A percentile compares a stretch with the other conserved stretches of the same genome.
Conservation (phyloP, 2,113 vertebrate species). For the Channa maculata region DNA sequence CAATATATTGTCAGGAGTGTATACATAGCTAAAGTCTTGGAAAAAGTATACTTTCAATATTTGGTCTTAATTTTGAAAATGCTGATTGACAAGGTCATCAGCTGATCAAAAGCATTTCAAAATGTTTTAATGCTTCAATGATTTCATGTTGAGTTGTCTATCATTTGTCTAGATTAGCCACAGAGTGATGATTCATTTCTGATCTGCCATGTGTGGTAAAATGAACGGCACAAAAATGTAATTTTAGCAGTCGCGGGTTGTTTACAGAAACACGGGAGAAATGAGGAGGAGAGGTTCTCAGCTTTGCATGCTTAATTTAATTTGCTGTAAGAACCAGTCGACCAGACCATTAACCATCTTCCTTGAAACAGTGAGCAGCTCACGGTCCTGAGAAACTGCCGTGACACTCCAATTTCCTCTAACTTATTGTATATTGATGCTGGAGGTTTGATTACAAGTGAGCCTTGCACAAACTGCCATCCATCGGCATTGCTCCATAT, state of each 20-base stretch:
- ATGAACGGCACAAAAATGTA: constrained; percentile 24
- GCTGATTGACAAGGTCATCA: background rate
- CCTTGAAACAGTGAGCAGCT: constrained; percentile 3
- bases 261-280: constrained; percentile 26
- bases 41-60: no score
- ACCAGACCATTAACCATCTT: constrained; percentile 32
- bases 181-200: constrained; percentile 5
- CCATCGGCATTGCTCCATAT: constrained; percentile 69
- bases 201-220: constrained; percentile 27
- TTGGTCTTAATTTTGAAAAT: background rate
- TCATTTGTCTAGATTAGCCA: background rate
- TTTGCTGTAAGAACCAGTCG: constrained; percentile 33
- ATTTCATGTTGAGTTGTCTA: background rate
- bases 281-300: constrained; percentile 5
- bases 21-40: no score
- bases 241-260: constrained; percentile 30
- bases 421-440: constrained; percentile 60
- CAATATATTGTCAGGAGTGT: no score
- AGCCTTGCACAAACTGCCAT: constrained; percentile 53
- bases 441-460: constrained; percentile 66
- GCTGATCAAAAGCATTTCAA: constrained; percentile 7
- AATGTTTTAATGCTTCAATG: background rate
- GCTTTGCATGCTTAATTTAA: constrained; percentile 50
- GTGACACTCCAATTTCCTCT: constrained; percentile 60
- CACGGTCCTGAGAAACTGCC: constrained; percentile 42